These are phyloP conservation scores for Eucidaris tribuloides DNA, from an alignment of 35 echinoderm and acorn worm genomes.

Conservation along the genomic window DNA sequence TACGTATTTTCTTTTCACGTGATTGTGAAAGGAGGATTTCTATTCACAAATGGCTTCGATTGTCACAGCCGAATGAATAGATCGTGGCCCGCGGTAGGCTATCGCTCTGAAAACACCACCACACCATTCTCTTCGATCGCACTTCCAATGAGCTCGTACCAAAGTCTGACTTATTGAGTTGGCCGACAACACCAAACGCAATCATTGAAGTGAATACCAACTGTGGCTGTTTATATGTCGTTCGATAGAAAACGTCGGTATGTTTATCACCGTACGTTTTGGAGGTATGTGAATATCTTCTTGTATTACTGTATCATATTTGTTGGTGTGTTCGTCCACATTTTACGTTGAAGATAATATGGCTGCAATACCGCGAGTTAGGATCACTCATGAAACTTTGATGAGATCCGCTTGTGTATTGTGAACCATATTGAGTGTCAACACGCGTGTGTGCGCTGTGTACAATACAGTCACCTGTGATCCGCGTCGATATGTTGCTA, in stretches of 20 bases:
- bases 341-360: too few relatives aligned
- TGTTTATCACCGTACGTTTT: slow-evolving; percentile 14
- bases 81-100: not conserved
- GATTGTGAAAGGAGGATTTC: too few relatives aligned
- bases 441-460: too few relatives aligned
- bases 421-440: not conserved
- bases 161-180: too few relatives aligned
- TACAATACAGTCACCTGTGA: too few relatives aligned
- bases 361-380: too few relatives aligned
- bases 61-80: not conserved
- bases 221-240: not conserved
- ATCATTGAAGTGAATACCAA: not conserved
- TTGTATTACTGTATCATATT: not conserved
- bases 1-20: too few relatives aligned
- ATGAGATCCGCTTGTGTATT: not conserved
- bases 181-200: not conserved
- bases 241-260: not conserved
- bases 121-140: slow-evolving; percentile 16
- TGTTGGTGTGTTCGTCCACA: not conserved
- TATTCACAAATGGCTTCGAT: slow-evolving; percentile 15
- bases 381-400: too few relatives aligned
- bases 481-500: too few relatives aligned
- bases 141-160: too few relatives aligned
- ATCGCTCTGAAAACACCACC: slow-evolving; percentile 8
- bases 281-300: slow-evolving; percentile 3